A percentile compares a stretch with the other conserved stretches of the same genome.
phyloP scores from a whole-genome alignment of 2,113 vertebrate species.

The Actinemys pallida region DNA sequence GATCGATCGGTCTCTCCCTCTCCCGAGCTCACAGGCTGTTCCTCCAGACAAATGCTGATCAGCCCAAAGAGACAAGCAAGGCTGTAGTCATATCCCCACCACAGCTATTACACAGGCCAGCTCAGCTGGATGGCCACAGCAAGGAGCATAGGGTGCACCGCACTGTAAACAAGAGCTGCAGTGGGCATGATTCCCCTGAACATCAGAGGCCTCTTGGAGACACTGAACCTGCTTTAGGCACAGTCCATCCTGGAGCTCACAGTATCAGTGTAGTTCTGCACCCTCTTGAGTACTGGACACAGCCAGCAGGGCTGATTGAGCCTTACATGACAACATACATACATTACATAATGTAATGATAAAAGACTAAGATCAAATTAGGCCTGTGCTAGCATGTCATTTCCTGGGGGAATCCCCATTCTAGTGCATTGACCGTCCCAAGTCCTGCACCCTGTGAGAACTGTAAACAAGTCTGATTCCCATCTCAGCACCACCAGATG shows the following conservation, averaged over 20 bases:
- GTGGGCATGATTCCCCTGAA: not conserved
- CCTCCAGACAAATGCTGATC: not conserved
- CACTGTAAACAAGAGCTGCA: not conserved
- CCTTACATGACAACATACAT: not conserved
- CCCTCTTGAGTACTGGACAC: accelerated
- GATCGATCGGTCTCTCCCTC: not conserved
- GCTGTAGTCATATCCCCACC: not conserved
- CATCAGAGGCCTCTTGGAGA: not conserved
- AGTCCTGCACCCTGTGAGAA: not conserved
- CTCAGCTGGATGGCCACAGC: not conserved
- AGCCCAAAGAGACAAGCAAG: not conserved
- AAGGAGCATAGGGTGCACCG: not conserved
- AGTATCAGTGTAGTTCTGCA: not conserved
- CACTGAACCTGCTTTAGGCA: not conserved
- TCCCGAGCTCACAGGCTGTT: not conserved
- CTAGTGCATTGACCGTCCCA: not conserved
- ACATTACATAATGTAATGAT: not conserved
- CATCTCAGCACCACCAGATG: not conserved
- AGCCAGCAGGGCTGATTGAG: not conserved
- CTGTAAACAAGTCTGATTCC: too few species aligned
- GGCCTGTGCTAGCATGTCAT: not conserved
- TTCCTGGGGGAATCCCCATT: not conserved
- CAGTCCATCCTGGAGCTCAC: not conserved
- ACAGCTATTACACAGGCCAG: not conserved
- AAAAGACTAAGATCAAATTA: not conserved